Evolutionary conservation across 1,140 invertebrate species (phyloP), one percentile per base, ranked within the genome.

Genomic region (Plectrocnemia conspersa): DNA sequence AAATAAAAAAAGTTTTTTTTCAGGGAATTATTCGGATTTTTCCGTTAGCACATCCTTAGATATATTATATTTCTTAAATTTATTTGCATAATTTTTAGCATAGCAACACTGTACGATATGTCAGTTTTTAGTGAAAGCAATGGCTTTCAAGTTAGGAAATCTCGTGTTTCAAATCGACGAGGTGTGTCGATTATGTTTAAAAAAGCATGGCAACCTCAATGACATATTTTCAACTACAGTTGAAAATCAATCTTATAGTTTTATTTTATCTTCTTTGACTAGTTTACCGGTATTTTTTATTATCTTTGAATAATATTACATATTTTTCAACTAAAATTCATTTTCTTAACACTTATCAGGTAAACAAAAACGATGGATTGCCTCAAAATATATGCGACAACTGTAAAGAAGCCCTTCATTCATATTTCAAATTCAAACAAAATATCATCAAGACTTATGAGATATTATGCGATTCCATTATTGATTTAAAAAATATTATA

Each of bases 161-260:
- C 11, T 53, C 19, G 15, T 44, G 18, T 52, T 48, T 19, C 35
- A 22, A 40, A 22, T 52, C 15, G 46, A 46, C 23, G 53, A 60
- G 19, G 53, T 60, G 24, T 60, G 58, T 29, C 29, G 53, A 42
- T 35, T 60, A 42, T 60, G 58, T 49, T 44, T 60, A 22, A 40
- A 32, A 48, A 56, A 60, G 32, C 19, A 52, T 6, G 49, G 33
- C 24, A 32, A 27, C 23, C 33, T 60, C 35, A 29, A 35, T 18
- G 52, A 48, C 48, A 55, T 60, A 22, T 56, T 45, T 47, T 41
- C 24, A 40, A 13, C 27, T 10, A 45, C 36, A 27, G 33, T 21
- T 24, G 42, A 32, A 29, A 35, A 52, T 36, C 32, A 46, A 9
- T 53, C 48, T 35, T 38, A 29, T 21, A 49, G 53, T 16, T 49